Base-by-base conservation (phyloP, 2,888 invertebrate genomes). In the Napeogenes sylphis region DNA sequence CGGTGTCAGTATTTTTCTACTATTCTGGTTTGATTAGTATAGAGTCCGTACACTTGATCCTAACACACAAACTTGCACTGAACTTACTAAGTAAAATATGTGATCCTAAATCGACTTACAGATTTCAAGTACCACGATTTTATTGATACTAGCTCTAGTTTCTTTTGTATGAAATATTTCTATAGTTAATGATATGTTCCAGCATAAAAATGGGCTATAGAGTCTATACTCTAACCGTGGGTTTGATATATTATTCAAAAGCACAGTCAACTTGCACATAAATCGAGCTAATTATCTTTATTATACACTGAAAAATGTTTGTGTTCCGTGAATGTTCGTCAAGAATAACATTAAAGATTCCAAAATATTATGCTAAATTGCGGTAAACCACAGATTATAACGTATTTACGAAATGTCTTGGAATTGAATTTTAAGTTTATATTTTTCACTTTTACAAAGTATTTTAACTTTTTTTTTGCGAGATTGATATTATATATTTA, bases 1-100 rank as follows among this genome's bases (percentile, higher is more conserved):
- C 69, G 65, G 67, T 65, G 63, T 69, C 73, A 62, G 69, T 66
- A 70, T 71, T 82, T 81, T 78, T 78, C 70, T 62, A 61, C 59
- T 57, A 47, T 55, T 64, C 58, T 61, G 64, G 60, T 55, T 64
- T 58, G 56, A 61, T 59, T 57, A 61, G 42, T 58, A 33, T 57
- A 10, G 8, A 54, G 62, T 42, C 57, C 55, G 47, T 56, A 59
- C 61, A 46, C 47, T 62, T 38, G 58, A 47, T 45, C 54, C 59
- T 38, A 45, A 59, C 45, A 51, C 56, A 57, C 46, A 57, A 61
- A 61, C 61, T 66, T 62, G 60, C 33, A 62, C 5, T 30, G 3
- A 13, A 14, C 42, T n/a, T 45, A 12, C 4, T n/a, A 45, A 13
- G 51, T 56, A 33, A 3, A 56, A 51, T 14, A 10, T 33, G 5